Percentiles rank a stretch among this genome's conserved stretches.
Conservation (phyloP, 2,888 invertebrate species). For the Euspilapteryx auroguttella region DNA sequence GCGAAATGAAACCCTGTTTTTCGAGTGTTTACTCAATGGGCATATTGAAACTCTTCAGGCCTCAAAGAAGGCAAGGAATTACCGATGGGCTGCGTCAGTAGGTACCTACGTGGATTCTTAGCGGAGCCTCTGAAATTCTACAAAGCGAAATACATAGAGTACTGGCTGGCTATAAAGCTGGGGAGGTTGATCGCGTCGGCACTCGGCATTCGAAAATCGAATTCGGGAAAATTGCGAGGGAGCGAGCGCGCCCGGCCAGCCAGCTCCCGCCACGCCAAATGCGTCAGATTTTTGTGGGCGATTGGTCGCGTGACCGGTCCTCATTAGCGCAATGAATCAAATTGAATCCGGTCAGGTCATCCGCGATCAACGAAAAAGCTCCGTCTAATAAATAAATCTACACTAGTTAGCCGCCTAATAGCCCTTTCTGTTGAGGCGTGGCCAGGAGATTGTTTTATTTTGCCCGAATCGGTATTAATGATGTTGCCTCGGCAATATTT, state of each 20-base stretch:
- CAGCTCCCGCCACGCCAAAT: constrained; percentile 3
- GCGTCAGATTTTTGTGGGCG: constrained; percentile 6
- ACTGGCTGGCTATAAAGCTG: not conserved
- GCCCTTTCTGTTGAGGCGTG: constrained; percentile 11
- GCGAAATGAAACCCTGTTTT: not conserved
- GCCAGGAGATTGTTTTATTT: constrained; percentile 6
- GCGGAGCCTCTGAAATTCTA: not conserved
- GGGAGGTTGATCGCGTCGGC: not conserved
- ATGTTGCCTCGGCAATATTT: not conserved
- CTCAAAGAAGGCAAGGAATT: not conserved
- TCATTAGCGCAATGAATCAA: constrained; percentile 45
- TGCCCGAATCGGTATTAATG: constrained; percentile 1
- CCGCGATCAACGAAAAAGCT: too few species aligned
- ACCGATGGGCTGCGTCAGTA: not conserved
- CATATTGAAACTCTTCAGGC: not conserved
- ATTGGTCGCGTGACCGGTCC: constrained; percentile 34
- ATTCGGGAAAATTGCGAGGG: constrained; percentile 3
- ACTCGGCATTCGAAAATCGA: constrained; percentile 8
- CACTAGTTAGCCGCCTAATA: constrained; percentile 26
- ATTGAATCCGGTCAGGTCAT: constrained; percentile 37
- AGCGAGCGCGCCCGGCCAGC: too few species aligned
- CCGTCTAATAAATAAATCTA: constrained; percentile 34
- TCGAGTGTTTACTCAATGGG: not conserved
- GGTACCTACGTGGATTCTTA: not conserved
- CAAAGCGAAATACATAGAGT: constrained; percentile 2